These are phyloP conservation scores for Oryzias woworae DNA, from an alignment of 2,113 vertebrate species.

Conservation along the genomic window DNA sequence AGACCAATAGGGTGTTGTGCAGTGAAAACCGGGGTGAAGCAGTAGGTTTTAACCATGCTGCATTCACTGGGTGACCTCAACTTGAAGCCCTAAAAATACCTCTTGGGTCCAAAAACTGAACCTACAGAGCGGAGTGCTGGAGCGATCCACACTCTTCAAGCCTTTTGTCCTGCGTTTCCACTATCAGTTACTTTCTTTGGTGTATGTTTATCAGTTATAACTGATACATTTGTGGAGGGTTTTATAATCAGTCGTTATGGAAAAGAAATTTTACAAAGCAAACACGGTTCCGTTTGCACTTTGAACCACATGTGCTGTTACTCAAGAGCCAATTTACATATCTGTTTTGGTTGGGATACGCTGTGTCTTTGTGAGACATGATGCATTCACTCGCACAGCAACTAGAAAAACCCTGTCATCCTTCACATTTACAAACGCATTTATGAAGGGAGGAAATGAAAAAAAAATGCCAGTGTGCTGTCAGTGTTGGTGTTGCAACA, in stretches of 20 bases:
- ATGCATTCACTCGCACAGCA: slow-evolving; percentile 2
- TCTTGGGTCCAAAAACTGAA: slow-evolving; percentile 6
- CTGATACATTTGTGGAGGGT: neutral
- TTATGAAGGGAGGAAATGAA: neutral
- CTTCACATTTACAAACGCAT: slow-evolving; percentile 30
- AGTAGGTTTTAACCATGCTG: slow-evolving; percentile 48
- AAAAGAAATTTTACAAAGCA: slow-evolving; percentile 12
- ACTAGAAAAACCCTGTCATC: slow-evolving; percentile 41
- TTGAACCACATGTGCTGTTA: slow-evolving; percentile 10
- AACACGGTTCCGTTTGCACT: slow-evolving; percentile 7
- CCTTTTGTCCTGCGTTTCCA: neutral
- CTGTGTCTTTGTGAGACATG: neutral
- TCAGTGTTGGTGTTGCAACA: slow-evolving; percentile 41
- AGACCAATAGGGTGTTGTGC: slow-evolving; percentile 57
- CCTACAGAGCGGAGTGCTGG: neutral
- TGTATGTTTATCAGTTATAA: slow-evolving; percentile 5
- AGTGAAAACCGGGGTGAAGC: slow-evolving; percentile 20
- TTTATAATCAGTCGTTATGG: slow-evolving; percentile 10
- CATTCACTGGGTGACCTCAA: slow-evolving; percentile 45
- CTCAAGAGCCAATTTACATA: slow-evolving; percentile 20
- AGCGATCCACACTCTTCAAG: neutral
- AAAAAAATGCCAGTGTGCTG: slow-evolving; percentile 3
- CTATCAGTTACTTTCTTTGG: neutral
- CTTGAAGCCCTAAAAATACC: slow-evolving; percentile 36
- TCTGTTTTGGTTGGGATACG: slow-evolving; percentile 25